These are phyloP conservation scores for Apostichopus leukothele DNA, from an alignment of 53 echinoderm and acorn worm genomes.

Conservation along the genomic window DNA sequence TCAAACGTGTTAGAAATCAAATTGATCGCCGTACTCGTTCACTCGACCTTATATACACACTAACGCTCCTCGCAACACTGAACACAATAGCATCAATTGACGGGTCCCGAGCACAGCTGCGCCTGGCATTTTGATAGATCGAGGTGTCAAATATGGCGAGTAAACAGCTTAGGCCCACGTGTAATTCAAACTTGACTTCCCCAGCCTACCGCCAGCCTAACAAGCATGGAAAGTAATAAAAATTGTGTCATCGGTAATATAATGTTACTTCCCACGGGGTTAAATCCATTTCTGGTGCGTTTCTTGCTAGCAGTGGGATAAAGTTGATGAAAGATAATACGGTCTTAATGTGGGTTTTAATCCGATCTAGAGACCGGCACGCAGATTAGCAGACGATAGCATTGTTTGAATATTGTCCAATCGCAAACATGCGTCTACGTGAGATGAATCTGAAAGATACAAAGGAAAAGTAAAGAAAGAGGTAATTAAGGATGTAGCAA, in stretches of 20 bases:
- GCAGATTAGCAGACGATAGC: neutral
- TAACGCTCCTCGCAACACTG: slow-evolving; percentile 35
- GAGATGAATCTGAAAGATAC: neutral
- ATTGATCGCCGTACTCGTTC: slow-evolving; percentile 32
- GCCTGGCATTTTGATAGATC: slow-evolving; percentile 40
- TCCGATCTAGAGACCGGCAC: neutral
- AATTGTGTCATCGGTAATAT: slow-evolving; percentile 36
- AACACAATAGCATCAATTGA: slow-evolving; percentile 9
- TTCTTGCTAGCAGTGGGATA: slow-evolving; percentile 3
- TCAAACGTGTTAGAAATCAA: slow-evolving; percentile 46
- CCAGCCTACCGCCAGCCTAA: neutral
- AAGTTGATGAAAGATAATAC: slow-evolving; percentile 23
- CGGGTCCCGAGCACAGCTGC: slow-evolving; percentile 40
- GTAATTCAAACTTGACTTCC: slow-evolving; percentile 39
- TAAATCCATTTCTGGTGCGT: slow-evolving; percentile 33
- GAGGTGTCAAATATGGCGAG: slow-evolving; percentile 41
- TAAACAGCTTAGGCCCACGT: slow-evolving; percentile 36
- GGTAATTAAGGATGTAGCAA: too few species aligned
- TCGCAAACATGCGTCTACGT: neutral
- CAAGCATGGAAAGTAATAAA: slow-evolving; percentile 22
- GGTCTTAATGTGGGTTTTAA: slow-evolving; percentile 20
- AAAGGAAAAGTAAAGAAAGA: neutral
- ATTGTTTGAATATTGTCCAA: neutral
- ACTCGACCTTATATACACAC: slow-evolving; percentile 42
- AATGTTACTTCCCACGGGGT: slow-evolving; percentile 37